Conservation (phyloP, 2,113 vertebrate genomes). For the Pseudois nayaur region DNA sequence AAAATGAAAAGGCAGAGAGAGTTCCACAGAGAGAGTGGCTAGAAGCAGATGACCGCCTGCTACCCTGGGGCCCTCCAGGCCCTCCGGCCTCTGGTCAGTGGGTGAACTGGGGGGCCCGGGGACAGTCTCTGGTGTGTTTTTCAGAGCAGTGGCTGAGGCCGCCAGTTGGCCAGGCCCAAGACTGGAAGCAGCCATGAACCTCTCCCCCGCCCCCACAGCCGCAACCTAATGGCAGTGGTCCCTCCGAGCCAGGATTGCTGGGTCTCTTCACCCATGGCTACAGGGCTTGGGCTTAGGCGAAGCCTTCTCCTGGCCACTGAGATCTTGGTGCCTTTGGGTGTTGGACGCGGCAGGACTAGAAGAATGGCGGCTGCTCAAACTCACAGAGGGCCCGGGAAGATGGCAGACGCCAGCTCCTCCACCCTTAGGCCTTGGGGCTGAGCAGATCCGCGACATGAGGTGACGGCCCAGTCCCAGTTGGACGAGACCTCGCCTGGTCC, state of each 20-base stretch:
- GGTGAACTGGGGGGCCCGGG: constrained; percentile 29
- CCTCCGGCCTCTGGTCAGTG: not conserved
- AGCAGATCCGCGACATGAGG: accelerated
- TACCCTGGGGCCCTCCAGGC: not conserved
- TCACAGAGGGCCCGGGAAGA: not conserved
- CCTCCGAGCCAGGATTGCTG: not conserved
- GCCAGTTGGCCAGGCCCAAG: accelerated
- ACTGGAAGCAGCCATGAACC: not conserved
- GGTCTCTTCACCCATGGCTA: not conserved
- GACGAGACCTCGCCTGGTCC: not conserved
- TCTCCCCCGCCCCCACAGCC: accelerated
- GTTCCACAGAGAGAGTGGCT: constrained; percentile 51
- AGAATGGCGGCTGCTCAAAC: not conserved
- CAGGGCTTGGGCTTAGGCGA: not conserved
- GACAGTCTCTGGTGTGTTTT: not conserved
- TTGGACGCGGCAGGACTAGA: accelerated
- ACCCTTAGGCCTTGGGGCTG: not conserved
- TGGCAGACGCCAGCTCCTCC: not conserved
- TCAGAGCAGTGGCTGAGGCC: not conserved
- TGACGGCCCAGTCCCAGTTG: not conserved
- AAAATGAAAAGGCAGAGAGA: not conserved
- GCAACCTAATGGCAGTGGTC: not conserved
- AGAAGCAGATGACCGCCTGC: accelerated
- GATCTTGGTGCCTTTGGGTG: accelerated
- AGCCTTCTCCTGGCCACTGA: not conserved